Base-by-base conservation (phyloP, 2,113 vertebrate species). In the Brachyhypopomus gauderio region DNA sequence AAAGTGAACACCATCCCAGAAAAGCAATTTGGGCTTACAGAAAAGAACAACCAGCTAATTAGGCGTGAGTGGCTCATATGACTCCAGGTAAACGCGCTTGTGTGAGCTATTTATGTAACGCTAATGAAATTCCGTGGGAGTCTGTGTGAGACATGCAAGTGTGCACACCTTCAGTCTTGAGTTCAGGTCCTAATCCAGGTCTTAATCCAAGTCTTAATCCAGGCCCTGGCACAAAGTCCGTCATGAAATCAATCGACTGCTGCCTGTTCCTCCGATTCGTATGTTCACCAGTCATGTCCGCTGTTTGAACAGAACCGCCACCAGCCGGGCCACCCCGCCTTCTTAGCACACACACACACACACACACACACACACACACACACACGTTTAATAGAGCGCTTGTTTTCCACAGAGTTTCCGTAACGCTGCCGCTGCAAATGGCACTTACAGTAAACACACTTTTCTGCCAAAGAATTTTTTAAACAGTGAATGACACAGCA, bases 401-500 rank as follows among this genome's bases (percentile, higher is more conserved):
- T 8, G 34, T 81, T 55, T 81, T 75, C 60, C 52, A 75, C 17
- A 16, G 19, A 58, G 56, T 69, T 81, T 75, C 79, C 63, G 63
- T 62, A 75, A 70, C 60, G 75, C 63, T 59, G 62, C 36, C 72
- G 60, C 80, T 81, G 34, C 34, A 48, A 70, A 41, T 22, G 34
- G 72, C 63, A 48, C 63, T 81, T 81, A 81, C 80, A 56, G 73
- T 81, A 81, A 81, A 81, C 80, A 73, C 72, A 76, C 80, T 16
- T 74, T 69, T 52, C 12, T 48, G 75, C 62, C 72, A 45, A 45
- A 81, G 79, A 75, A 72, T 75, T 81, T 81, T 81, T 75, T 81
- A 70, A 81, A 81, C 72, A 70, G 48, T 76, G 80, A 76, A 79
- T 80, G 83, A 84, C 66, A 77, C 73, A 76, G 73, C 64, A 30